Evolutionary conservation across 1,140 invertebrate species (phyloP), one percentile per base, ranked within the genome.

Genomic region (Diorhabda carinulata): DNA sequence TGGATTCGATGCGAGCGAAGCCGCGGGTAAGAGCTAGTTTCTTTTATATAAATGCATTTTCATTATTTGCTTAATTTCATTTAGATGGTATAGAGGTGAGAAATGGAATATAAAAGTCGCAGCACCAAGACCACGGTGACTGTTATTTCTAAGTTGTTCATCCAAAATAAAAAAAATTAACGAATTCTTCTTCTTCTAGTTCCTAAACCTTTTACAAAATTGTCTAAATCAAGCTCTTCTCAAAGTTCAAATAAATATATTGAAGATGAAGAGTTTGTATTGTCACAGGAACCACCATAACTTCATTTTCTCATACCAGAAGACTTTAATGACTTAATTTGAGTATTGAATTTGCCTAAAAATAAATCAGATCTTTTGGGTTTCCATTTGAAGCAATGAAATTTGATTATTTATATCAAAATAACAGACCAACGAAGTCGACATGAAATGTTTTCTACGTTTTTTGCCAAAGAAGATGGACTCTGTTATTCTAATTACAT

Each of bases 261-360:
- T 64, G 41, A 7, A 10, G 0, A 5, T 45, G 25, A 25, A 25
- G 25, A 25, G 25, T 25, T 25, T 25, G 25, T 25, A 25, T 25
- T 25, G 25, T 25, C 43, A 8, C 43, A 3, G 25, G 25, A 43
- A 64, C 43, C 3, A 64, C 43, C 7, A 43, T 7, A 64, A 73
- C 72, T 69, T 61, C 57, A 74, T 74, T 66, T 76, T 61, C 67
- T 74, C 66, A 77, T 25, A 66, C 69, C 70, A 69, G 70, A 74
- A 74, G 74, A 74, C 10, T 74, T 78, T 58, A 74, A 75, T 72
- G 76, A 78, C 60, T 68, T 80, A 63, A 74, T 1, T 25, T 25
- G 74, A 76, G 77, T 78, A 69, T 77, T 80, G 70, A 75, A 76
- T 73, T 67, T 78, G 57, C 72, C 77, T 62, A 79, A 78, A 75